Conservation (phyloP, 2,113 vertebrate species). For the Antennarius striatus region DNA sequence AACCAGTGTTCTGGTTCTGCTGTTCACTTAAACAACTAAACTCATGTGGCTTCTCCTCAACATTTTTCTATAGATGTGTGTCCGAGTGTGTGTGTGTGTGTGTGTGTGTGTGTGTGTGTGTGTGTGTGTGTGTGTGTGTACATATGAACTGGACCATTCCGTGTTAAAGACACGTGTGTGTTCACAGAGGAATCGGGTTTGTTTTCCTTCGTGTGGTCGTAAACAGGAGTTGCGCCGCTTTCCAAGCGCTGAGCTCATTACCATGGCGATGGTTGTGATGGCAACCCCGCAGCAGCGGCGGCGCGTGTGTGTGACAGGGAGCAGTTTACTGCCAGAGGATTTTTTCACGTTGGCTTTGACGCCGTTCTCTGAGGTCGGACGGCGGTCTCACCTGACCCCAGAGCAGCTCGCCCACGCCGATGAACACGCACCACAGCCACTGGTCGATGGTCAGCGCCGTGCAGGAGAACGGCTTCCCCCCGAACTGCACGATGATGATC, state of each 20-base stretch:
- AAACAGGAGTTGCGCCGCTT: constrained; percentile 57
- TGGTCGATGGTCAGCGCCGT: constrained; percentile 89
- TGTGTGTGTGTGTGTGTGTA: too few relatives aligned
- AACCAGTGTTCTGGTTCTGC: too few relatives aligned
- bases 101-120: too few relatives aligned
- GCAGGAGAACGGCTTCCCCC: constrained; percentile 97
- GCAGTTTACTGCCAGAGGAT: constrained; percentile 39
- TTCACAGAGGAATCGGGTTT: too few relatives aligned
- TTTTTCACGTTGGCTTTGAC: neutral
- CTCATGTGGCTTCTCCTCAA: too few relatives aligned
- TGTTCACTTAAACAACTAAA: too few relatives aligned
- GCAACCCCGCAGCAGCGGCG: constrained; percentile 46
- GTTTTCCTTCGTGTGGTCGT: constrained; percentile 3
- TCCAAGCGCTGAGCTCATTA: constrained; percentile 66
- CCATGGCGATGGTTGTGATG: constrained; percentile 63
- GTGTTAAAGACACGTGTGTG: too few relatives aligned
- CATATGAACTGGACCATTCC: too few relatives aligned
- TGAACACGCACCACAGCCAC: constrained; percentile 98
- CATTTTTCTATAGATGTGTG: too few relatives aligned
- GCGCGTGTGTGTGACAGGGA: constrained; percentile 15
- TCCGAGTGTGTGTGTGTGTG: too few relatives aligned
- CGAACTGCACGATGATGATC: constrained; percentile 96
- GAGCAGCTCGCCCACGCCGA: constrained; percentile 93
- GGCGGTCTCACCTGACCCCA: constrained; percentile 93
- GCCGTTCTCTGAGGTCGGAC: neutral